Evolutionary conservation across 2,113 vertebrate species (phyloP).

Genomic region (Microtus ochrogaster): DNA sequence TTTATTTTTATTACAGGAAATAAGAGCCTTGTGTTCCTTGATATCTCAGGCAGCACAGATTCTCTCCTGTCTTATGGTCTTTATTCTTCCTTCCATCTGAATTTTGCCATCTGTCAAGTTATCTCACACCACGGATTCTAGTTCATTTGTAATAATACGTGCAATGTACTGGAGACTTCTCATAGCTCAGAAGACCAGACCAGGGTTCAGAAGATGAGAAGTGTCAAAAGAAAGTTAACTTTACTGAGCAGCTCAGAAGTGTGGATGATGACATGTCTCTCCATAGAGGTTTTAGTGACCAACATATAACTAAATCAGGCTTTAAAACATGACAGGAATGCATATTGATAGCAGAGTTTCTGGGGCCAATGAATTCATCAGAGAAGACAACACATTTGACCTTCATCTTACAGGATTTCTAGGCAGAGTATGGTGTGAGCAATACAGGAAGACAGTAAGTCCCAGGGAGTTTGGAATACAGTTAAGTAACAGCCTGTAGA

Average conservation of each 20-base stretch:
- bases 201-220: background rate
- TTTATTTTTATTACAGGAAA: conserved; percentile 22
- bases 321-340: background rate
- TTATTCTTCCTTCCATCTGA: conserved; percentile 43
- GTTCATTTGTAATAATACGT: background rate
- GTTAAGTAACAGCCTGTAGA: background rate
- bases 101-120: background rate
- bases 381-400: background rate
- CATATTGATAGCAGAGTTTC: background rate
- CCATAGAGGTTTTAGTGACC: background rate
- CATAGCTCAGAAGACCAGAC: background rate
- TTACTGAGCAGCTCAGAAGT: background rate
- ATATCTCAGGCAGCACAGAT: background rate
- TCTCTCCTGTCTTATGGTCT: conserved; percentile 1
- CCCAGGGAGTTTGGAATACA: background rate
- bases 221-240: background rate
- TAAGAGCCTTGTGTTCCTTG: background rate
- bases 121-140: conserved; percentile 19
- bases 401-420: background rate
- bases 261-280: background rate
- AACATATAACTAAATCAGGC: background rate
- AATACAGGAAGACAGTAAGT: background rate
- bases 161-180: background rate
- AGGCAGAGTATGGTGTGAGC: background rate
- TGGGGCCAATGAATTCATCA: background rate